These are phyloP conservation scores for Drosophila incognita DNA, from an alignment of 2,888 invertebrate genomes.

Conservation along the genomic window DNA sequence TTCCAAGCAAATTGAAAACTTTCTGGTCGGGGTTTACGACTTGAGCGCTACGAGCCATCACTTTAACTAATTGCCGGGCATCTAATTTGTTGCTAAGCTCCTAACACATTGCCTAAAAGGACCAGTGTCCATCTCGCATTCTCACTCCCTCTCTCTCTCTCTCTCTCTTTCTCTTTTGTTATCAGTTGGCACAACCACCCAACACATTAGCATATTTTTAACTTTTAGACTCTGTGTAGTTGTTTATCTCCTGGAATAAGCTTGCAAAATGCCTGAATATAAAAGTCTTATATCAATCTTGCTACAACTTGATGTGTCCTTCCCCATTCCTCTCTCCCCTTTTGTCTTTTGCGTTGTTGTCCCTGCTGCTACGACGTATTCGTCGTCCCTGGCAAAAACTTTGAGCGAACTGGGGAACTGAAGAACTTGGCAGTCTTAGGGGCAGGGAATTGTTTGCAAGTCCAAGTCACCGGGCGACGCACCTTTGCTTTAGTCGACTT, in stretches of 20 bases:
- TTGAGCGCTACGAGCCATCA: slow-evolving; percentile 38
- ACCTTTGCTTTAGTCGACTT: slow-evolving; percentile 53
- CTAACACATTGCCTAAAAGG: slow-evolving; percentile 22
- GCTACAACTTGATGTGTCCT: slow-evolving; percentile 65
- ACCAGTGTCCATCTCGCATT: slow-evolving; percentile 47
- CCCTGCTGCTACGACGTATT: slow-evolving; percentile 22
- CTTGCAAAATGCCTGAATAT: slow-evolving; percentile 75
- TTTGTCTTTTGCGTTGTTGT: slow-evolving; percentile 28
- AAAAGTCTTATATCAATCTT: slow-evolving; percentile 80
- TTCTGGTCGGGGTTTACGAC: slow-evolving; percentile 58
- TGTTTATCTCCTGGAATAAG: slow-evolving; percentile 72
- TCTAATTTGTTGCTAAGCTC: slow-evolving; percentile 58
- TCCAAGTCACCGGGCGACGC: slow-evolving; percentile 65
- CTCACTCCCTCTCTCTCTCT: neutral
- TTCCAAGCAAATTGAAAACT: slow-evolving; percentile 66
- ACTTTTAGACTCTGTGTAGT: slow-evolving; percentile 64
- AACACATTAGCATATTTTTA: slow-evolving; percentile 77
- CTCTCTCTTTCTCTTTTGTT: slow-evolving; percentile 5
- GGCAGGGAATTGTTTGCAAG: slow-evolving; percentile 43
- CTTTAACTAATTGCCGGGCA: slow-evolving; percentile 57
- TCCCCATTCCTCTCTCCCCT: slow-evolving; percentile 8
- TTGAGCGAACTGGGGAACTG: slow-evolving; percentile 11
- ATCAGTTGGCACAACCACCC: slow-evolving; percentile 51
- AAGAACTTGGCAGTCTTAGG: slow-evolving; percentile 7
- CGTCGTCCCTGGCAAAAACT: slow-evolving; percentile 19